Percentiles rank a stretch among this genome's conserved stretches.
Conservation (phyloP, 2,797 vertebrate species). For the Garrulus glandarius region DNA sequence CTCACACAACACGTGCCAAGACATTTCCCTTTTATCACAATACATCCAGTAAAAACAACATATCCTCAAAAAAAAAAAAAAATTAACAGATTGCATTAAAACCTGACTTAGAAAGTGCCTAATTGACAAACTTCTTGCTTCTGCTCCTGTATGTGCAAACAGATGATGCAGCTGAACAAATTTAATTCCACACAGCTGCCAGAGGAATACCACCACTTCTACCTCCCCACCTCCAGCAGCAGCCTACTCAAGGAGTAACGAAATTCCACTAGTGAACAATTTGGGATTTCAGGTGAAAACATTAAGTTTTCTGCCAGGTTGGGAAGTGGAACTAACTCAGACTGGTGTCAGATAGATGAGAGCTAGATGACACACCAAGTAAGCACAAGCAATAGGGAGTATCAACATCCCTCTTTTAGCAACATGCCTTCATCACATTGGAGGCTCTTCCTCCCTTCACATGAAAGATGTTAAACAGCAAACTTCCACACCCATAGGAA, state of each 20-base stretch:
- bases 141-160: background rate
- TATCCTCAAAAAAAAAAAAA: background rate
- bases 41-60: background rate
- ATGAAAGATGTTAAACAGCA: accelerated
- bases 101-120: background rate
- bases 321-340: background rate
- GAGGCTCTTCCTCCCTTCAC: background rate
- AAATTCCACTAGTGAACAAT: background rate
- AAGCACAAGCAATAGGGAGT: background rate
- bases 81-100: background rate
- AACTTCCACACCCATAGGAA: background rate
- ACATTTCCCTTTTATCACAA: background rate
- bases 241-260: background rate
- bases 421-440: background rate
- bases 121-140: background rate
- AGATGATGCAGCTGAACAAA: background rate
- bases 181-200: background rate
- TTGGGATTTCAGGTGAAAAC: accelerated
- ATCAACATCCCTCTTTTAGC: background rate
- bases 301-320: background rate
- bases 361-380: background rate
- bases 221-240: background rate
- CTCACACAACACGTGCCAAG: background rate
- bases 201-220: background rate
- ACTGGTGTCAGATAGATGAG: accelerated